Base-by-base conservation (phyloP, 2,888 invertebrate genomes). In the Corythucha ciliata region DNA sequence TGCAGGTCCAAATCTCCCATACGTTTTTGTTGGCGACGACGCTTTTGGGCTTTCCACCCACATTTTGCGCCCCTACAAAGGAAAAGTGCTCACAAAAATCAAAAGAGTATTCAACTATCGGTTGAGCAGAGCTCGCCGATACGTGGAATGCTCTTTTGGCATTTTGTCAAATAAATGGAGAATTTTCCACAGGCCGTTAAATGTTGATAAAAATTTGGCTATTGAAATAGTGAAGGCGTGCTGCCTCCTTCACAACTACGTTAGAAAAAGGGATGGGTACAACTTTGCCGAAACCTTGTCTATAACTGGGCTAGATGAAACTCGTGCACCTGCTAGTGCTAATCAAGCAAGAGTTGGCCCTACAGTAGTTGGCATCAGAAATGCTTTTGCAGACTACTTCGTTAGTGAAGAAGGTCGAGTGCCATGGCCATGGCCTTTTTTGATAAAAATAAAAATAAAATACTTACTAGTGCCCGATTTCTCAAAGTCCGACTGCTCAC, bases 111-210 rank as follows among this genome's bases (percentile, higher is more conserved):
- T 33, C 26, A 53, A 48, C 44, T 33, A 48, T 18, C 33, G 41
- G 21, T 33, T 48, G 16, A 34, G 21, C 29, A 26, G 44, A 14
- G 47, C 47, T 18, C 47, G 47, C 20, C 32, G 47, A 22, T 33
- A 22, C 12, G 25, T 47, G n/a, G 47, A 47, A 34, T 34, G 34
- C 22, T 25, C 26, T 41, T 29, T 32, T 32, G 26, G 37, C 18
- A 40, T 36, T 24, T 33, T 44, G 6, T 18, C 37, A 10, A 53
- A 42, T 14, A 37, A 39, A 26, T 55, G 52, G 52, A 26, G 52
- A 49, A 49, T 53, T 39, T 55, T 55, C 16, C 52, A 55, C 26
- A 44, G 48, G 3, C 48, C 48, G 3, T 12, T 53, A 14, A 32
- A 53, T 48, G 41, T 53, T 18, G 24, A 48, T 14, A 21, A 25